Percentiles rank a stretch among this genome's conserved stretches.
These are phyloP conservation scores for Delichon dasypus DNA, from an alignment of 2,797 vertebrate species.

Conservation along the genomic window DNA sequence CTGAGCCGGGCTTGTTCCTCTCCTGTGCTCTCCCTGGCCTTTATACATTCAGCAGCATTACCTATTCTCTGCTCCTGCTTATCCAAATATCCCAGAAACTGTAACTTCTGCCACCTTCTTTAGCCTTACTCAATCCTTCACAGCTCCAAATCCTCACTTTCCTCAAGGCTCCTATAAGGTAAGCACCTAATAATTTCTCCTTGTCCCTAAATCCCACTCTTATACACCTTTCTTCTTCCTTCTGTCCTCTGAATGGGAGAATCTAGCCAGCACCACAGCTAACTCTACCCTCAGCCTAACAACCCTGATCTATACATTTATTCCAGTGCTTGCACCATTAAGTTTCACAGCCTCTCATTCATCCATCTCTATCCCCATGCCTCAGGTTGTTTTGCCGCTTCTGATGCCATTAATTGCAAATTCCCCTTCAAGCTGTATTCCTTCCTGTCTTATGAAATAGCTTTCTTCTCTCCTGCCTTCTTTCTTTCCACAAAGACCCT, in stretches of 20 bases:
- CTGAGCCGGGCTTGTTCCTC: not conserved
- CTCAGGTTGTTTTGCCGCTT: not conserved
- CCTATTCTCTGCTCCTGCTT: not conserved
- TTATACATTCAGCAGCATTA: not conserved
- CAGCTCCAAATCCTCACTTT: not conserved
- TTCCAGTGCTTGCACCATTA: not conserved
- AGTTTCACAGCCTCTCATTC: not conserved
- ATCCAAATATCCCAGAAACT: not conserved
- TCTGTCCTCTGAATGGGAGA: not conserved
- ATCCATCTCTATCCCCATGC: not conserved
- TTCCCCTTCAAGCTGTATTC: not conserved
- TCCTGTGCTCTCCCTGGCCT: not conserved
- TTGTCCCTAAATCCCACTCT: not conserved
- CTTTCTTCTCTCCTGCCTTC: not conserved
- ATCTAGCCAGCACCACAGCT: not conserved
- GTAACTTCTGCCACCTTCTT: not conserved
- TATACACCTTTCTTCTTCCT: not conserved
- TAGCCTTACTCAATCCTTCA: not conserved
- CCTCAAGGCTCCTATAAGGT: not conserved
- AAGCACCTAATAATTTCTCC: not conserved
- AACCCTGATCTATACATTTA: not conserved
- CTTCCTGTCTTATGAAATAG: accelerated
- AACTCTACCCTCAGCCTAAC: not conserved
- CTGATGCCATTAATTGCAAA: not conserved
- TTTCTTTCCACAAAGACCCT: not conserved